phyloP scores from a whole-genome alignment of 1,140 invertebrate genomes.

The Drosophila pseudoananassae region DNA sequence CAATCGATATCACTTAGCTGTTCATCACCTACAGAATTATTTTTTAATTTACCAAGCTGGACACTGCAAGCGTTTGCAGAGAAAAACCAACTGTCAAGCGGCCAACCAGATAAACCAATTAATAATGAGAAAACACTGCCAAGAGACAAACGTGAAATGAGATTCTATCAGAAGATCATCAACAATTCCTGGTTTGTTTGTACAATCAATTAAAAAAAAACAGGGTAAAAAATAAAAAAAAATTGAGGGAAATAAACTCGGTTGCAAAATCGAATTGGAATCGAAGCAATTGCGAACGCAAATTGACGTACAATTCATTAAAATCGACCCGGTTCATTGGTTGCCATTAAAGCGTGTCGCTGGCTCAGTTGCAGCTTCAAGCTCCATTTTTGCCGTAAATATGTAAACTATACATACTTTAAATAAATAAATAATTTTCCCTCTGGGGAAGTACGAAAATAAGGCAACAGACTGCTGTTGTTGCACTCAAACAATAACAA shows the following conservation, averaged over 20 bases:
- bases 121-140: constrained; percentile 59
- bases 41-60: constrained; percentile 27
- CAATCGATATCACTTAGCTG: constrained; percentile 48
- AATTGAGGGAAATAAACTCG: constrained; percentile 22
- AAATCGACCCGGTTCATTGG: constrained; percentile 66
- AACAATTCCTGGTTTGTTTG: constrained; percentile 41
- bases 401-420: constrained; percentile 19
- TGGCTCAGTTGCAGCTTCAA: constrained; percentile 32
- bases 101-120: constrained; percentile 53
- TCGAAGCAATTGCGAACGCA: constrained; percentile 63
- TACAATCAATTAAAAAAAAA: constrained; percentile 67
- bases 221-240: constrained; percentile 19
- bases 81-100: constrained; percentile 40
- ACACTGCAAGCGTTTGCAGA: constrained; percentile 7
- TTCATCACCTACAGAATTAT: constrained; percentile 43
- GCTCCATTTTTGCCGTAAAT: constrained; percentile 32
- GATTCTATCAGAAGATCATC: constrained; percentile 52
- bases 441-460: constrained; percentile 28
- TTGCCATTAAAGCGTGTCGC: constrained; percentile 57
- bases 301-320: constrained; percentile 76
- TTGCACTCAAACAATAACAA: constrained; percentile 7
- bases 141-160: constrained; percentile 50
- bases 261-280: constrained; percentile 54
- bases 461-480: constrained; percentile 17
- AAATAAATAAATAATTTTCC: constrained; percentile 44